Percentiles rank a stretch among this genome's conserved stretches.
These are phyloP conservation scores for Bactericera cockerelli DNA, from an alignment of 1,140 invertebrate species.

Conservation along the genomic window DNA sequence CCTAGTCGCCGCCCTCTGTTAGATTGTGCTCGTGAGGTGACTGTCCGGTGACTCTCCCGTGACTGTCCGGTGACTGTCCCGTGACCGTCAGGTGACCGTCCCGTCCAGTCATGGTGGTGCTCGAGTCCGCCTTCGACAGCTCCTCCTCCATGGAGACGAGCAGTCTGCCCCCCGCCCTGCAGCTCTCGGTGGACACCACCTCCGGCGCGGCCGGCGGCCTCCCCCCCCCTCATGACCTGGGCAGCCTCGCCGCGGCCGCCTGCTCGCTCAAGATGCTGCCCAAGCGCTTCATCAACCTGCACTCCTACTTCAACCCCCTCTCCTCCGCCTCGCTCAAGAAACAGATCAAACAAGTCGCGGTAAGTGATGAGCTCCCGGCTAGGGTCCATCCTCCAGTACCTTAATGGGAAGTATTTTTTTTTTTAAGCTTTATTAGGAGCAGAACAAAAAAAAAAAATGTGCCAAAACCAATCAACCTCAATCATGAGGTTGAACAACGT, in stretches of 20 bases:
- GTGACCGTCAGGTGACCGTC: too few relatives aligned
- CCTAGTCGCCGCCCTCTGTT: too few relatives aligned
- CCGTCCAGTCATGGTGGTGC: constrained; percentile 58
- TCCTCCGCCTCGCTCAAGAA: constrained; percentile 51
- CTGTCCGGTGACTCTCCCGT: too few relatives aligned
- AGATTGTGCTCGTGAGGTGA: too few relatives aligned
- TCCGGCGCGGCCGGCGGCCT: constrained; percentile 10
- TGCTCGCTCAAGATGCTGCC: constrained; percentile 64
- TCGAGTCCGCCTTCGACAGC: constrained; percentile 35
- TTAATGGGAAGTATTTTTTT: too few relatives aligned
- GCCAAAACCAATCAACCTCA: too few relatives aligned
- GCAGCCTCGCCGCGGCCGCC: constrained; percentile 13
- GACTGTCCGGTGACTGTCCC: too few relatives aligned
- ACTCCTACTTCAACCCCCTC: constrained; percentile 70
- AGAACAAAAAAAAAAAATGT: too few relatives aligned
- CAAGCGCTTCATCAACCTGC: constrained; percentile 73
- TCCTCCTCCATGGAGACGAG: not conserved
- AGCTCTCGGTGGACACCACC: constrained; percentile 13
- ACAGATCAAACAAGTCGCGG: constrained; percentile 37
- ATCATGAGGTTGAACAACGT: too few relatives aligned
- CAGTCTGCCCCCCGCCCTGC: not conserved
- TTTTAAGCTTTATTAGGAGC: too few relatives aligned
- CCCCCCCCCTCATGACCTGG: constrained; percentile 13
- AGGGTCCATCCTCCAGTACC: not conserved
- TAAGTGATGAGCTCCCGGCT: constrained; percentile 33